phyloP scores from a whole-genome alignment of 2,113 vertebrate species.

The Nannobrachium achirus region DNA sequence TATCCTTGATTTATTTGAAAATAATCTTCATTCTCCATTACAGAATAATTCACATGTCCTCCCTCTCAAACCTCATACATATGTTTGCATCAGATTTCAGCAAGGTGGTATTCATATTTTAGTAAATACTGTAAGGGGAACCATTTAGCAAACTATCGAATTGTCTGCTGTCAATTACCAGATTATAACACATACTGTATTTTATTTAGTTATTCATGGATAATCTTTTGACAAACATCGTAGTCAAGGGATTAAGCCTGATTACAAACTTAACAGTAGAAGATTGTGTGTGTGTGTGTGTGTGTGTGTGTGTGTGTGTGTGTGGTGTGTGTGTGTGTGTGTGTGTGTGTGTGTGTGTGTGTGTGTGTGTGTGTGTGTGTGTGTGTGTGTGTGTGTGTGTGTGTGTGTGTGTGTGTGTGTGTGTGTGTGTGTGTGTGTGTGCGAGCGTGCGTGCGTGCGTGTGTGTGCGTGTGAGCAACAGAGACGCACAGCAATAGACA shows the following conservation, averaged over 20 bases:
- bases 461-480: neutral
- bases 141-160: slow-evolving; percentile 10
- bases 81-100: slow-evolving; percentile 25
- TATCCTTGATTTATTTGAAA: slow-evolving; percentile 22
- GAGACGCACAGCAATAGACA: slow-evolving; percentile 34
- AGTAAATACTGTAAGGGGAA: slow-evolving; percentile 25
- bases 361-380: slow-evolving; percentile 4
- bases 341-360: slow-evolving; percentile 1
- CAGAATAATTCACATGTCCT: slow-evolving; percentile 27
- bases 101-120: slow-evolving; percentile 29
- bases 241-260: slow-evolving; percentile 12
- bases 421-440: slow-evolving; percentile 9
- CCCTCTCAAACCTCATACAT: slow-evolving; percentile 25
- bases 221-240: slow-evolving; percentile 24
- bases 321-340: slow-evolving; percentile 4
- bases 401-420: slow-evolving; percentile 31
- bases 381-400: neutral
- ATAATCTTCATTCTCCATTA: slow-evolving; percentile 20
- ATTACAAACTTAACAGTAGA: slow-evolving; percentile 28
- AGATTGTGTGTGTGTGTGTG: slow-evolving; percentile 35
- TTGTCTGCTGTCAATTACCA: slow-evolving; percentile 5
- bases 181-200: slow-evolving; percentile 8
- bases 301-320: slow-evolving; percentile 21
- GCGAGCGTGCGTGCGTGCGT: slow-evolving; percentile 5
- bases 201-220: slow-evolving; percentile 31